Base-by-base conservation (phyloP, 2,888 invertebrate species). In the Pseudococcus viburni region DNA sequence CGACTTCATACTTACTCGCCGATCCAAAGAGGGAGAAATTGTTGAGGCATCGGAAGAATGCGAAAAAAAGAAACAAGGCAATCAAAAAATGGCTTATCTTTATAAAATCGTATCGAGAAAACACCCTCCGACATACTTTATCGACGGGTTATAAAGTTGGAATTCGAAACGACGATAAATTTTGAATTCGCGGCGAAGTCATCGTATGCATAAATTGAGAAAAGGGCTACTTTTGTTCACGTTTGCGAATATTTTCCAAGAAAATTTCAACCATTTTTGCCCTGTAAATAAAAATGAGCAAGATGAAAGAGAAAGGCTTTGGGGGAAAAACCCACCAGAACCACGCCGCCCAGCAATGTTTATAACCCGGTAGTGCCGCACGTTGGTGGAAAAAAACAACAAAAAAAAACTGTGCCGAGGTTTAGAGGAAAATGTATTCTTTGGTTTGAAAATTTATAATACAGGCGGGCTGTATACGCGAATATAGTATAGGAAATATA, bases 391-490 rank as follows among this genome's bases (percentile, higher is more conserved):
- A 59, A 59, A 55, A 12, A 55, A 33, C 26, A 1, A 33, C 1
- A 33, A 33, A 46, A 46, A 55, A n/a, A n/a, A 59, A 59, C 59
- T 59, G 19, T 59, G 59, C 59, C 68, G 68, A 73, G 68, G 64
- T 73, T 73, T 73, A 73, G 12, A 73, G 68, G 68, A 73, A 73
- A 73, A 73, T 80, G 80, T 80, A 80, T 80, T 80, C 80, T 80
- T 80, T 80, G 80, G 80, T 80, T 80, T 80, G 22, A 42, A 73
- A 42, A 80, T 80, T 80, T 80, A 80, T 80, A 42, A 59, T 59
- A 19, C 19, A 59, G 59, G 19, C 19, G 59, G 19, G 7, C 59
- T 9, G 59, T 8, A 19, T 42, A 15, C 42, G 80, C n/a, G 77
- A 77, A 19, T 77, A 33, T 17, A 15, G 42, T 73, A 73, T 73